A percentile compares a stretch with the other conserved stretches of the same genome.
These are phyloP conservation scores for Chloebia gouldiae DNA, from an alignment of 2,113 vertebrate genomes.

Conservation along the genomic window DNA sequence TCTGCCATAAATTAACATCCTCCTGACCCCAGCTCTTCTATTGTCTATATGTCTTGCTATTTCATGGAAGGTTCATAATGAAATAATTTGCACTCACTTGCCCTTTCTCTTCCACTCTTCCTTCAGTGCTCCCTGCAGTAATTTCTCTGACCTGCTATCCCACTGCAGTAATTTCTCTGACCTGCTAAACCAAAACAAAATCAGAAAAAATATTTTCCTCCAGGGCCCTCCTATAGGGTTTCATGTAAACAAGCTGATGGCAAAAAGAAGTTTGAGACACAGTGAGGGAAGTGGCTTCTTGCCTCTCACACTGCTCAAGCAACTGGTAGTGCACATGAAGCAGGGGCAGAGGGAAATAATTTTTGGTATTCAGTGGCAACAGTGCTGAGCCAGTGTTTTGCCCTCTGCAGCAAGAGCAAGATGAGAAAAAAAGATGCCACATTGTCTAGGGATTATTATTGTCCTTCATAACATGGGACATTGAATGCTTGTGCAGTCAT, in stretches of 20 bases:
- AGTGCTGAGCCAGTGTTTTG: not conserved
- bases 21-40: not conserved
- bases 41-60: not conserved
- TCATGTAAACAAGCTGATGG: not conserved
- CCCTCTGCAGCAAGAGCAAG: not conserved
- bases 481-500: not conserved
- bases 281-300: not conserved
- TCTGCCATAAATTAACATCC: not conserved
- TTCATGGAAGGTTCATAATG: not conserved
- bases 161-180: not conserved
- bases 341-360: not conserved
- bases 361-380: not conserved
- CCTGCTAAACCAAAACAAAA: not conserved
- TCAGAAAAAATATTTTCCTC: not conserved
- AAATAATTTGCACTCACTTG: not conserved
- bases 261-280: not conserved
- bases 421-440: not conserved
- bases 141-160: not conserved
- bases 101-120: not conserved
- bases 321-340: not conserved
- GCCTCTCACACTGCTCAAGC: not conserved
- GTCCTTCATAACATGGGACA: not conserved
- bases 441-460: not conserved
- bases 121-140: not conserved
- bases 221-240: not conserved